Evolutionary conservation across 1,140 invertebrate species (phyloP), one percentile per base, ranked within the genome.

Genomic region (Reticulitermes speratus): DNA sequence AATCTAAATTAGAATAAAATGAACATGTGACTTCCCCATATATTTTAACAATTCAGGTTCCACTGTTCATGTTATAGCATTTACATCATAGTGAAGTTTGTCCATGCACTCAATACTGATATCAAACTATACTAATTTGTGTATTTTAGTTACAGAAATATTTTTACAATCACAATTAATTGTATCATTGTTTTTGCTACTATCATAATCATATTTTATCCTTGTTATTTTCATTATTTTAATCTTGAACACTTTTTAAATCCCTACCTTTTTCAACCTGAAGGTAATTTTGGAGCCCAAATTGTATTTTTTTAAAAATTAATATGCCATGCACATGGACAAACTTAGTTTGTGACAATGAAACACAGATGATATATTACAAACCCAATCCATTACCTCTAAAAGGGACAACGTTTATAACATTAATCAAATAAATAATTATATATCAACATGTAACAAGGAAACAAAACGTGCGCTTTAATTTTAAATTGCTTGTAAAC

Each of bases 11-110:
- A 65, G 30, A 75, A 75, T 75, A 75, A 75, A 75, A 75, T 75
- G 9, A 75, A 75, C 65, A 75, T 75, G n/a, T 30, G 65, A 75
- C 65, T 75, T 25, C 65, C 65, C 65, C 9, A n/a, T 30, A 75
- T 75, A 75, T 75, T 75, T 75, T 75, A 75, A 75, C 65, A 75
- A 75, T 75, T 75, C 65, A 75, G n/a, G 65, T 30, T 75, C 65
- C 65, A 75, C 25, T 75, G 65, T 75, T 75, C n/a, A 75, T 30
- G n/a, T 30, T 75, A 75, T 75, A 25, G 65, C 3, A 16, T 75
- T 30, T 75, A 16, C n/a, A 75, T 75, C 25, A 30, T 75, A 75
- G n/a, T n/a, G 0, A 75, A 75, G 65, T 75, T 75, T 75, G 65
- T 75, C 65, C 65, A 75, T 65, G 59, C 59, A 65, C 21, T 7